Conservation (phyloP, 2,113 vertebrate genomes). For the Spheniscus mendiculus region DNA sequence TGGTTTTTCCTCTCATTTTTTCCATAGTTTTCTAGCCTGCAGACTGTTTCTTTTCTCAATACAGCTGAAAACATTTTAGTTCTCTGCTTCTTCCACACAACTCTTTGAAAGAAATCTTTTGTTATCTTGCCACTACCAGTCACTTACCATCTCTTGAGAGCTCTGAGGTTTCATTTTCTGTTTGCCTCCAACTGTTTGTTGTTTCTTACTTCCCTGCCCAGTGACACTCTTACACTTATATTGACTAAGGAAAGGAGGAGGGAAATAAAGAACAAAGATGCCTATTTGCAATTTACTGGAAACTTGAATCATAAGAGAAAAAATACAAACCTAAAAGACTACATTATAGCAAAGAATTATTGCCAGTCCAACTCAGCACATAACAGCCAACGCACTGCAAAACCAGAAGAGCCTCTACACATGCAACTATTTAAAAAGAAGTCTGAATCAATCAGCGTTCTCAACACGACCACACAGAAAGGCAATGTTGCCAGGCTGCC, state of each 20-base stretch:
- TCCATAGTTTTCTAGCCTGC: neutral
- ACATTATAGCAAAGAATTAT: neutral
- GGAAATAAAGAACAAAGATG: conserved; percentile 10
- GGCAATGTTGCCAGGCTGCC: neutral
- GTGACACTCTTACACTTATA: neutral
- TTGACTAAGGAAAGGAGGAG: neutral
- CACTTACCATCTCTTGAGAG: conserved; percentile 14
- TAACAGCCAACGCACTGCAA: neutral
- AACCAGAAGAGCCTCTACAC: neutral
- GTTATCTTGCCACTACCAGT: conserved; percentile 1
- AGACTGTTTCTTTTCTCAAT: neutral
- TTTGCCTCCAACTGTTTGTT: conserved; percentile 2
- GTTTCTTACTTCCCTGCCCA: neutral
- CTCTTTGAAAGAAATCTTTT: conserved; percentile 42
- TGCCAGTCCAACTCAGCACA: neutral
- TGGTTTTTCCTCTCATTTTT: neutral
- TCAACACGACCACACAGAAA: neutral
- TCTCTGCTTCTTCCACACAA: neutral
- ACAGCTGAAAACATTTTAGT: neutral
- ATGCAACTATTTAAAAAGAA: neutral
- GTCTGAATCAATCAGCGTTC: neutral
- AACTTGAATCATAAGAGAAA: neutral
- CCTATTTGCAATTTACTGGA: conserved; percentile 19
- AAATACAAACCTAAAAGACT: neutral
- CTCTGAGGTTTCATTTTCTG: conserved; percentile 20